Evolutionary conservation across 2,888 invertebrate genomes (phyloP), one percentile per base, ranked within the genome.

Genomic region (Andrena bicolor): DNA sequence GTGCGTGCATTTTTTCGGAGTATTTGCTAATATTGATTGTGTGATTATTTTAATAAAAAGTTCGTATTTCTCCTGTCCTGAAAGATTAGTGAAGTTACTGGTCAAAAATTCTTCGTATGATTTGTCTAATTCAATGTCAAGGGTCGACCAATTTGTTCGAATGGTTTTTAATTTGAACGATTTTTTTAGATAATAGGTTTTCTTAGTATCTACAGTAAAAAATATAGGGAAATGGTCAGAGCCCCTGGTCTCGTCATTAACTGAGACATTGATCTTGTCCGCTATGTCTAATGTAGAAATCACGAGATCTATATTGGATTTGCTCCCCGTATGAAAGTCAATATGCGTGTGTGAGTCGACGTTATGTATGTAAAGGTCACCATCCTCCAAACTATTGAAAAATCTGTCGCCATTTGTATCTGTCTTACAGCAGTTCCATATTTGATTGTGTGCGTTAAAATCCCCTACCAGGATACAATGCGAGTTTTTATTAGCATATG

Each of bases 401-500:
- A 69, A 32, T 58, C 58, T 58, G n/a, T 41, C 41, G 3, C 28
- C 41, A 20, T 48, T 69, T 4, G 2, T 4, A 10, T 69, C 58
- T 0, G 41, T 58, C 7, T 58, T 8, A 0, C 0, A 26, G 13
- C 69, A 69, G 13, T 69, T 69, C 58, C 41, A 69, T 1, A 10
- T 58, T n/a, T 41, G n/a, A 16, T 35, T 20, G 23, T 56, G 68
- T 7, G 35, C n/a, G 7, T 58, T 69, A 58, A 69, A 69, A 20
- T 69, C 69, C 4, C 69, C 28, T 6, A 58, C 3, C 2, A 69
- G 35, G 3, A 68, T 51, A 8, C 35, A 5, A 8, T 20, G 20
- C 1, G 10, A 35, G n/a, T 35, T 61, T 20, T 20, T 8, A 2
- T 61, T 20, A 4, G 35, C 10, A 10, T 35, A 35, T 61, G 20